Conservation (phyloP, 2,113 vertebrate species). For the Siniperca chuatsi region DNA sequence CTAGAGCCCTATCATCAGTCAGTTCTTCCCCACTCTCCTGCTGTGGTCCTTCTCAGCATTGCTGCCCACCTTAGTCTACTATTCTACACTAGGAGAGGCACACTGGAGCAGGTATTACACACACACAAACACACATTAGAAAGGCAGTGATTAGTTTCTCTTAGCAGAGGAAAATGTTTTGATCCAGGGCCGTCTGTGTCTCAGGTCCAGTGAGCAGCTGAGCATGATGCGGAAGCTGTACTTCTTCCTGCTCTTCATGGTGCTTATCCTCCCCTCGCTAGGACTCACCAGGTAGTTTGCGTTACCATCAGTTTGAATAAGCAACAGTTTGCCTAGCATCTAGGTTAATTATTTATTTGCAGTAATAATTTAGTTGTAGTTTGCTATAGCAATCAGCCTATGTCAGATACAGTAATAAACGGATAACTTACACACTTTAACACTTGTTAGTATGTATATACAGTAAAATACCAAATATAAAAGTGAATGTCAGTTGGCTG, state of each 20-base stretch:
- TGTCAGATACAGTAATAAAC: not conserved
- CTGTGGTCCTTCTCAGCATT: constrained; percentile 95
- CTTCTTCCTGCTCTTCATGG: constrained; percentile 97
- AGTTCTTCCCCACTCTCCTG: constrained; percentile 96
- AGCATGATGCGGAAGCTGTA: constrained; percentile 97
- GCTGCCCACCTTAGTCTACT: constrained; percentile 93
- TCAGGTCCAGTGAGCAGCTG: constrained; percentile 92
- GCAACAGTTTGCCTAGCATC: not conserved
- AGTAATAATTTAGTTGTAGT: not conserved
- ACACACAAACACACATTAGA: constrained; percentile 14
- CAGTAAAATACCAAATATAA: not conserved
- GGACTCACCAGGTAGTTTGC: constrained; percentile 93
- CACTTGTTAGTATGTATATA: too few species aligned
- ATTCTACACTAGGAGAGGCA: constrained; percentile 92
- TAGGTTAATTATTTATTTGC: not conserved
- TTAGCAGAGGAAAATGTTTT: constrained; percentile 7
- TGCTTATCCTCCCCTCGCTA: constrained; percentile 95
- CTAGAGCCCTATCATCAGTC: constrained; percentile 93
- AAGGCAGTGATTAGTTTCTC: constrained; percentile 9
- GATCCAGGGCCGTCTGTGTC: constrained; percentile 25
- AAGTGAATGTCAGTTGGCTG: not conserved
- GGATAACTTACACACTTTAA: too few species aligned
- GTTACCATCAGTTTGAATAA: not conserved
- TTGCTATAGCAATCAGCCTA: not conserved
- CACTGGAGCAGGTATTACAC: constrained; percentile 93